Evolutionary conservation across 1,140 invertebrate genomes (phyloP).

Genomic region (Potamilus streckersoni): DNA sequence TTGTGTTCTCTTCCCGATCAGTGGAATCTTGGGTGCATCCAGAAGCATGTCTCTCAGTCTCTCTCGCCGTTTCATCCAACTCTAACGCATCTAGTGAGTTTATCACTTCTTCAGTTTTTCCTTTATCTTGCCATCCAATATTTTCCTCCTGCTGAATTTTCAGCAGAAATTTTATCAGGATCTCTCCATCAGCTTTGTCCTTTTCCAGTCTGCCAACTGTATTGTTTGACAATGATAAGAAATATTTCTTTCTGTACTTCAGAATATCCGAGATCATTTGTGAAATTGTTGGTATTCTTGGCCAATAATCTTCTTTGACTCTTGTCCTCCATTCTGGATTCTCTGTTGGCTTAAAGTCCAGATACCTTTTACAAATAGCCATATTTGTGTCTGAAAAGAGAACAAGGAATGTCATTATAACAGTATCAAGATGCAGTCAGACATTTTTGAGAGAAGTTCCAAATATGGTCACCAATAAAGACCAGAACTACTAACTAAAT

Average conservation of each 20-base stretch:
- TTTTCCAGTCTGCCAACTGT: neutral
- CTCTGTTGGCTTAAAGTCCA: constrained; percentile 8
- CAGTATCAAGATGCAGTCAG: too few species aligned
- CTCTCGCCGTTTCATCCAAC: neutral
- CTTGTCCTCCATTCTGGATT: neutral
- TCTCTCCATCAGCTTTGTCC: neutral
- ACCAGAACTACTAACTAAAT: too few species aligned
- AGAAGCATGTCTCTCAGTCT: neutral
- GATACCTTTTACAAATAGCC: too few species aligned
- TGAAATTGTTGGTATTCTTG: neutral
- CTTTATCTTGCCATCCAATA: constrained; percentile 4
- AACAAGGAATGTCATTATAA: too few species aligned
- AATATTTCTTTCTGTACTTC: neutral
- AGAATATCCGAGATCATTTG: constrained; percentile 4
- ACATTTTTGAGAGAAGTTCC: too few species aligned
- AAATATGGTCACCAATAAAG: too few species aligned
- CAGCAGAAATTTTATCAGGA: constrained; percentile 3
- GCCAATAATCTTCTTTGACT: neutral
- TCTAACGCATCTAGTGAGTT: neutral
- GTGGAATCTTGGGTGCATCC: neutral
- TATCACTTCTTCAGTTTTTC: neutral
- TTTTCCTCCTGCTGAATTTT: constrained; percentile 4
- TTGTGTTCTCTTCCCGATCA: neutral
- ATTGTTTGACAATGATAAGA: neutral
- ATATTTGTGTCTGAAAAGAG: too few species aligned